phyloP scores from a whole-genome alignment of 2,797 vertebrate genomes.

The Aythya fuligula region DNA sequence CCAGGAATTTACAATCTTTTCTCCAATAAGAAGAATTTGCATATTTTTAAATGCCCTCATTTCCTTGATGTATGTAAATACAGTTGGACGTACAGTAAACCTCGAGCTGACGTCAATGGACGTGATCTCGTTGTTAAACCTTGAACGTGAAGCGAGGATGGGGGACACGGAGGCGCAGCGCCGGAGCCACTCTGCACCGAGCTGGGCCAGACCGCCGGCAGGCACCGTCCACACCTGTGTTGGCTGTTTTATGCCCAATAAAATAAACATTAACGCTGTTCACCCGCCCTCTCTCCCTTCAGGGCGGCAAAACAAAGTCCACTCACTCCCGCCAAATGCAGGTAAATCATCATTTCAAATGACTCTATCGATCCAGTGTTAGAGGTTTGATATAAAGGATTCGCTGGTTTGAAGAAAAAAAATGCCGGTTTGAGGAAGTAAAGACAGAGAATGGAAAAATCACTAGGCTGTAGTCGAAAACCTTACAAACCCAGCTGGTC shows the following conservation, averaged over 20 bases:
- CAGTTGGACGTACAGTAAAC: slow-evolving; percentile 88
- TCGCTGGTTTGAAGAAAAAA: neutral
- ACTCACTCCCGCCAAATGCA: neutral
- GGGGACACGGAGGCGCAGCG: neutral
- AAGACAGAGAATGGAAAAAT: neutral
- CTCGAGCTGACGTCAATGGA: slow-evolving; percentile 92
- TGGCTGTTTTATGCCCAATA: neutral
- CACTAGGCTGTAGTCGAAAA: neutral
- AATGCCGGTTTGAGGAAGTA: neutral
- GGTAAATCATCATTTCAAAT: slow-evolving; percentile 41
- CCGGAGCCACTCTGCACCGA: neutral
- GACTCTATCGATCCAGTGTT: neutral
- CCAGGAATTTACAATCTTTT: slow-evolving; percentile 73
- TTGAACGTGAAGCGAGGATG: slow-evolving; percentile 86
- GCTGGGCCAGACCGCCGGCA: neutral
- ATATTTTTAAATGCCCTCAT: slow-evolving; percentile 96
- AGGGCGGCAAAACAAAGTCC: slow-evolving; percentile 27
- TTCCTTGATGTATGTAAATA: slow-evolving; percentile 98
- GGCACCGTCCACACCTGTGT: neutral
- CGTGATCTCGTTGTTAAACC: slow-evolving; percentile 91
- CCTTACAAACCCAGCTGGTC: neutral
- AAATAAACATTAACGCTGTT: slow-evolving; percentile 36
- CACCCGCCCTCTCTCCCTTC: neutral
- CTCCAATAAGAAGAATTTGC: slow-evolving; percentile 87
- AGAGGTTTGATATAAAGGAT: neutral